A percentile compares a stretch with the other conserved stretches of the same genome.
Conservation (phyloP, 2,888 invertebrate species). For the Podabrus alpinus region DNA sequence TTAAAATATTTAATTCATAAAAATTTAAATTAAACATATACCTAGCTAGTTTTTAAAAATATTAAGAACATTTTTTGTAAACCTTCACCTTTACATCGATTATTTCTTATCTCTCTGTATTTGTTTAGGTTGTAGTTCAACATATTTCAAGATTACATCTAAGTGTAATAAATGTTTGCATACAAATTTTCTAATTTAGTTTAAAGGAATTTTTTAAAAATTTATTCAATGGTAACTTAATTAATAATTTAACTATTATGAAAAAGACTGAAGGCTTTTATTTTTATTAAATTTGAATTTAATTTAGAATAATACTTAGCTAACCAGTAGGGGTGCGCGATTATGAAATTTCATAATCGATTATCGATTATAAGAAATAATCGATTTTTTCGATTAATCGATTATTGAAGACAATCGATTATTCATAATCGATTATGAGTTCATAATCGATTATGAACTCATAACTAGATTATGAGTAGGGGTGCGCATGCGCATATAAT, state of each 20-base stretch:
- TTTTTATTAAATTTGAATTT: too few species aligned
- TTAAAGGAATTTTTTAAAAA: background rate
- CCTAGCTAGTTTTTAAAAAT: background rate
- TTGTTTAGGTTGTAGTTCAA: background rate
- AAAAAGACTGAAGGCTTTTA: too few species aligned
- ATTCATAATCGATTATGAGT: too few species aligned
- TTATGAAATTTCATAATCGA: too few species aligned
- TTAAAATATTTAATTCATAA: background rate
- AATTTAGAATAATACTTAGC: too few species aligned
- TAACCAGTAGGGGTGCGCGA: too few species aligned
- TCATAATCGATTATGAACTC: too few species aligned
- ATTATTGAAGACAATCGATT: too few species aligned
- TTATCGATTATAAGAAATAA: too few species aligned
- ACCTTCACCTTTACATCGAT: background rate
- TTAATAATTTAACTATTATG: background rate
- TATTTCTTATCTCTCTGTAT: background rate
- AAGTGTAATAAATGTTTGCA: background rate
- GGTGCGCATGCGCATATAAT: too few species aligned
- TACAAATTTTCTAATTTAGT: background rate
- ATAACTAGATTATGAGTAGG: too few species aligned
- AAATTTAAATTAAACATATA: background rate
- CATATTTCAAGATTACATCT: background rate
- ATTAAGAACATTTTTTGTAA: background rate
- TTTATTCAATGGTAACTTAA: background rate
- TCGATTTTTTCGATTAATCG: too few species aligned